Evolutionary conservation across 2,113 vertebrate genomes (phyloP).

Genomic region (Odocoileus hemionus): DNA sequence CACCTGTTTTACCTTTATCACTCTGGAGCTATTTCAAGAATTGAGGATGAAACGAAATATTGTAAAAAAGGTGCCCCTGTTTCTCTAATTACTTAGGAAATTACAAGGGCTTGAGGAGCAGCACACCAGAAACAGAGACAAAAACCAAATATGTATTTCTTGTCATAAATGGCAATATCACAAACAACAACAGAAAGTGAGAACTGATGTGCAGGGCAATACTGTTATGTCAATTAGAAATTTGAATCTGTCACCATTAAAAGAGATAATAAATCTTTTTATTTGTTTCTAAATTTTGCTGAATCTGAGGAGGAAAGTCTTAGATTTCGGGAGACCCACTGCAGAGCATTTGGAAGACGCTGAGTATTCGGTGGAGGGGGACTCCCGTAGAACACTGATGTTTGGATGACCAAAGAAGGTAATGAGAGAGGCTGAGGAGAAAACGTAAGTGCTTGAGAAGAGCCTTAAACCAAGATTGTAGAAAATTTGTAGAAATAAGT

Average conservation of each 20-base stretch:
- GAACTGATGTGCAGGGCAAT: not conserved
- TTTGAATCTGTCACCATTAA: not conserved
- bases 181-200: not conserved
- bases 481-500: not conserved
- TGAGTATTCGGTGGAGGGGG: not conserved
- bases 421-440: not conserved
- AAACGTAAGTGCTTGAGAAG: not conserved
- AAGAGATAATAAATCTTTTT: not conserved
- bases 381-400: not conserved
- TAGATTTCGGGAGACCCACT: not conserved
- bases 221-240: not conserved
- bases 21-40: not conserved
- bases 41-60: not conserved
- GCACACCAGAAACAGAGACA: not conserved
- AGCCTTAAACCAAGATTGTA: not conserved
- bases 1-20: not conserved
- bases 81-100: not conserved
- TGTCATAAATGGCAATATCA: not conserved
- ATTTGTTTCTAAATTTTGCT: not conserved
- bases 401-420: not conserved
- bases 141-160: not conserved
- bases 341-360: not conserved
- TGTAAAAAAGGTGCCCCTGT: not conserved
- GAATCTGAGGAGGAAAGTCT: not conserved
- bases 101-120: not conserved